These are phyloP conservation scores for Sylvietta virens DNA, from an alignment of 2,113 vertebrate species.

Conservation along the genomic window DNA sequence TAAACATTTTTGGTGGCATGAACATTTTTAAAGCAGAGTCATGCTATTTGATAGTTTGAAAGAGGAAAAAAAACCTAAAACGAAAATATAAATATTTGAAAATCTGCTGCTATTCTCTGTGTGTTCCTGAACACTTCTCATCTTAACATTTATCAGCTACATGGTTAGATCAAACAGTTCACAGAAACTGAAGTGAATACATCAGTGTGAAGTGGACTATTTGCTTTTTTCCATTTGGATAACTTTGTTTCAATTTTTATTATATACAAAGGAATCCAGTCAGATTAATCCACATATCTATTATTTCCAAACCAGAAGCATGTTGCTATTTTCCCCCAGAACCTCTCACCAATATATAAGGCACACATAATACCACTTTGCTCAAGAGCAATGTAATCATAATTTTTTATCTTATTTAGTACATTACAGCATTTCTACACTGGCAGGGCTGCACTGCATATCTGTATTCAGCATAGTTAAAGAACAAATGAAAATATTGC, in stretches of 20 bases:
- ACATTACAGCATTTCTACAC: neutral
- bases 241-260: neutral
- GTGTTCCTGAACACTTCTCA: neutral
- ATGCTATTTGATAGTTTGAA: neutral
- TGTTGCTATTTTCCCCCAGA: neutral
- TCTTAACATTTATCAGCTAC: conserved; percentile 27
- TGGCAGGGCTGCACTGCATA: neutral
- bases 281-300: neutral
- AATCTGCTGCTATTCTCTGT: neutral
- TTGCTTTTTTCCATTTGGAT: neutral
- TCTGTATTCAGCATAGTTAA: neutral
- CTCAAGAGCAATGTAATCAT: neutral
- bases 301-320: neutral
- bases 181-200: neutral
- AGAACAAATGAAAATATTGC: neutral
- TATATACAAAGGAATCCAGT: neutral
- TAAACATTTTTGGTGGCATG: neutral
- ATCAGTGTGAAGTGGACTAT: neutral
- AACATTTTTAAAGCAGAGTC: neutral
- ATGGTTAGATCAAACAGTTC: neutral
- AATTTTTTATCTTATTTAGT: neutral
- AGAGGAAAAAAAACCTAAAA: neutral
- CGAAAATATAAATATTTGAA: conserved; percentile 37
- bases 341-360: neutral
- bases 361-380: neutral